Evolutionary conservation across 2,888 invertebrate genomes (phyloP), one percentile per base, ranked within the genome.

Genomic region (Neocrepidodera transversa): DNA sequence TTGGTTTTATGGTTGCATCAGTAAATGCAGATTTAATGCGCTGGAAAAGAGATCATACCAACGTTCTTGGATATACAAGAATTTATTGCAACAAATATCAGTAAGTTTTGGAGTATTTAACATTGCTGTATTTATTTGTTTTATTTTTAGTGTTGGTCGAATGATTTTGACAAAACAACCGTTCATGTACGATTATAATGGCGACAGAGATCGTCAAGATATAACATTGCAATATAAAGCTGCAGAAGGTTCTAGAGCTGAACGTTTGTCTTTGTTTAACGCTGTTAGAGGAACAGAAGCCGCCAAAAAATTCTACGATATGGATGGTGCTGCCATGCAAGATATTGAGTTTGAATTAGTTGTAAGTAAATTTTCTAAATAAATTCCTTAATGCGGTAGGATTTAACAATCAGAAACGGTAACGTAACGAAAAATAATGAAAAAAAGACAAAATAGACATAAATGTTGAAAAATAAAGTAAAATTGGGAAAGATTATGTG

Each of bases 21-120:
- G 92, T 93, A 17, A 93, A 93, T 76, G 92, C 93, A 6, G 93
- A 93, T 76, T 80, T 90, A 53, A 87, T 92, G 81, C 82, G 89
- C 68, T 93, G 92, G 92, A 86, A 88, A 72, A 82, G 84, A 67
- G 89, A 91, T 71, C 81, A 84, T 5, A 80, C 82, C 10, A 81
- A 83, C 6, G 87, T 86, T 62, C 79, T 85, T 61, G 90, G 90
- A 1, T 90, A 82, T 72, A 82, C 85, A 1, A 85, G 87, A 79
- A 87, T 90, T 50, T 87, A 87, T 56, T 86, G 86, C 64, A 87
- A 90, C 72, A 88, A 87, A 71, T 89, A 89, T 71, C 89, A 90
- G 91, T 91, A 66, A 71, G 72, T 42, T 5, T 2, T 6, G 2
- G 3, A 13, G 2, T 36, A 13, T 2, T 1, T 38, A 3, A 16